Evolutionary conservation across 2,888 invertebrate species (phyloP).

Genomic region (Perizoma flavofasciatum): DNA sequence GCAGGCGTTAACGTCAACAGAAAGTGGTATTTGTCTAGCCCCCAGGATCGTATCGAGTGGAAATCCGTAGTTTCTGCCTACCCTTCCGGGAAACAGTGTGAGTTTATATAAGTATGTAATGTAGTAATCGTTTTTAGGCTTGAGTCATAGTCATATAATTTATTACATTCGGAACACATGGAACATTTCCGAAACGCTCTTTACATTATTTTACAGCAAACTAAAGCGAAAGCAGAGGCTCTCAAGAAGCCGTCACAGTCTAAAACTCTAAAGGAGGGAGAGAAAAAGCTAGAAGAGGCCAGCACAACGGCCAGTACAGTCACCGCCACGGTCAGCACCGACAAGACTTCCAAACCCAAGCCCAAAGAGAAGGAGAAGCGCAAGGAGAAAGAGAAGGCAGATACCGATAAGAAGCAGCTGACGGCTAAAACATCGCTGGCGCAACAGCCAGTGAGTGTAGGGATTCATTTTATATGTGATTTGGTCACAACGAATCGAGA

Average conservation of each 20-base stretch:
- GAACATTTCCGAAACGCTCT: no score
- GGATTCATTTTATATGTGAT: background rate
- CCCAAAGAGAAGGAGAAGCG: slow-evolving; percentile 41
- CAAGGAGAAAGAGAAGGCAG: slow-evolving; percentile 51
- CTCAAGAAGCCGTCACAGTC: slow-evolving; percentile 77
- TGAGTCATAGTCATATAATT: no score
- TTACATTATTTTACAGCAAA: slow-evolving; percentile 54
- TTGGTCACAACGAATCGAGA: no score
- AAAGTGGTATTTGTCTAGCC: no score
- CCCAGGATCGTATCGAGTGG: no score
- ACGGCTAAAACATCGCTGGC: slow-evolving; percentile 50
- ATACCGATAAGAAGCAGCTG: slow-evolving; percentile 47
- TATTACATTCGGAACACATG: no score
- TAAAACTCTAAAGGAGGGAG: slow-evolving; percentile 58
- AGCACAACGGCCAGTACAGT: slow-evolving; percentile 41
- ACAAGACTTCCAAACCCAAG: slow-evolving; percentile 52
- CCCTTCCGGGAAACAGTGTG: no score
- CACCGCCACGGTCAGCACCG: slow-evolving; percentile 46
- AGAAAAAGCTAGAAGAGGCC: slow-evolving; percentile 63
- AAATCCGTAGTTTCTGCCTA: no score
- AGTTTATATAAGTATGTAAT: no score
- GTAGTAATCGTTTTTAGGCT: no score
- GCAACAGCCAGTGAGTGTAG: slow-evolving; percentile 48
- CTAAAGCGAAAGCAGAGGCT: slow-evolving; percentile 84
- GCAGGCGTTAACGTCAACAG: no score